Conservation (phyloP, 2,113 vertebrate genomes). For the Gymnarchus niloticus region DNA sequence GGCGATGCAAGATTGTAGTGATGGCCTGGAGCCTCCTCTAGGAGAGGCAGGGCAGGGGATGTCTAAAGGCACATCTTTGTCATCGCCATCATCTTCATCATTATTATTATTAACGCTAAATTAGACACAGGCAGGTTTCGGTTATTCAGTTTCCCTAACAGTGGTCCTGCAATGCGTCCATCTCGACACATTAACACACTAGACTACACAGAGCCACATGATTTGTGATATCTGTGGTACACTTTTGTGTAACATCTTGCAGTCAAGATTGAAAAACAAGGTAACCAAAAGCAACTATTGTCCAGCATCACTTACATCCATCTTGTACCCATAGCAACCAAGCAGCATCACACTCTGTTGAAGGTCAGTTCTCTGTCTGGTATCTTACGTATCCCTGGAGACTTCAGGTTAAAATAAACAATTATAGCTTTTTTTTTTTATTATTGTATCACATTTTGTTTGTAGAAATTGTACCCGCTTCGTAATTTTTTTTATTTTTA, state of each 20-base stretch:
- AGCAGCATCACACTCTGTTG: background rate
- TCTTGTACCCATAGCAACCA: constrained; percentile 23
- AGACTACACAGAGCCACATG: background rate
- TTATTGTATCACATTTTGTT: background rate
- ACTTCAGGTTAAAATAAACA: background rate
- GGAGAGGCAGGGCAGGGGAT: background rate
- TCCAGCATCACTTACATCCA: background rate
- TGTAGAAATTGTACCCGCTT: background rate
- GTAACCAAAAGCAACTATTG: background rate
- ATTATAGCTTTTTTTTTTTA: background rate
- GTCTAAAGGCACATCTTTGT: background rate
- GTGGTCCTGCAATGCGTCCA: background rate
- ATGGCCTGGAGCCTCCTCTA: background rate
- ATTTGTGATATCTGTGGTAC: background rate
- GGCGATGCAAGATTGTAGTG: too few species aligned
- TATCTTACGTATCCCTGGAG: background rate
- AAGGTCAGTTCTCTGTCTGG: constrained; percentile 1
- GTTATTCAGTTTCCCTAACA: background rate
- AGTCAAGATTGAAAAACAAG: background rate
- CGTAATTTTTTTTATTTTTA: background rate
- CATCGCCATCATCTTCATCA: background rate
- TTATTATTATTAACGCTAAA: background rate
- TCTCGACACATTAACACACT: background rate
- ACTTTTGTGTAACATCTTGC: background rate
- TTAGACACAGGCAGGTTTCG: background rate